Evolutionary conservation across 2,797 vertebrate genomes (phyloP).

Genomic region (Silurus lanzhouensis): DNA sequence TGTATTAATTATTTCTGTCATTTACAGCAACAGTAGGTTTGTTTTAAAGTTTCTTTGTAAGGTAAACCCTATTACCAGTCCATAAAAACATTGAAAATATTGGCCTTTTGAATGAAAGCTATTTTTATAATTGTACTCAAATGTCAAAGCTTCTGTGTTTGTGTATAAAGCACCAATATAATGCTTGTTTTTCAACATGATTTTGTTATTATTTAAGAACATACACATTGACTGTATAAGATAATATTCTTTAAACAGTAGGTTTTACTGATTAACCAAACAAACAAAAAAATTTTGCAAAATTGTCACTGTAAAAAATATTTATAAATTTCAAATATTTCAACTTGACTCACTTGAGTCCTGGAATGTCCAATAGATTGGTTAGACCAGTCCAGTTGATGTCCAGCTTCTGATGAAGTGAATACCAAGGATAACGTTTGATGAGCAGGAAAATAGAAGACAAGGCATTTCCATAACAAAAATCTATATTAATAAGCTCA

Average conservation of each 20-base stretch:
- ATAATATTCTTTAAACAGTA: background rate
- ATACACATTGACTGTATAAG: background rate
- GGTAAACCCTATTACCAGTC: too few species aligned
- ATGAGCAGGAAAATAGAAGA: conserved; percentile 25
- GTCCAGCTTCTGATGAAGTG: conserved; percentile 56
- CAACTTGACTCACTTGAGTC: conserved; percentile 83
- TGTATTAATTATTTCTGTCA: background rate
- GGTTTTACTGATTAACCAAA: background rate
- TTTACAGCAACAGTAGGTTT: background rate
- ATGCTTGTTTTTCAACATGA: background rate
- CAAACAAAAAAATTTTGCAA: background rate
- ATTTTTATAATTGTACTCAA: too few species aligned
- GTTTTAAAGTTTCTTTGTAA: background rate
- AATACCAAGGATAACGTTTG: too few species aligned
- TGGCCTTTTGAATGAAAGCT: too few species aligned
- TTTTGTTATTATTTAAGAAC: background rate
- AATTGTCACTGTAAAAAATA: background rate
- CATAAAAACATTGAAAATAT: too few species aligned
- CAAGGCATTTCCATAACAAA: background rate
- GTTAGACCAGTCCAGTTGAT: conserved; percentile 97
- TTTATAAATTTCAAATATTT: background rate
- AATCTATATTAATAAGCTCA: background rate
- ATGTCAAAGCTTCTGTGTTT: background rate
- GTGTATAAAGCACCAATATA: background rate
- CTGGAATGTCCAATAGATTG: conserved; percentile 91